A percentile compares a stretch with the other conserved stretches of the same genome.
These are phyloP conservation scores for Crocuta crocuta DNA, from an alignment of 2,113 vertebrate species.

Conservation along the genomic window DNA sequence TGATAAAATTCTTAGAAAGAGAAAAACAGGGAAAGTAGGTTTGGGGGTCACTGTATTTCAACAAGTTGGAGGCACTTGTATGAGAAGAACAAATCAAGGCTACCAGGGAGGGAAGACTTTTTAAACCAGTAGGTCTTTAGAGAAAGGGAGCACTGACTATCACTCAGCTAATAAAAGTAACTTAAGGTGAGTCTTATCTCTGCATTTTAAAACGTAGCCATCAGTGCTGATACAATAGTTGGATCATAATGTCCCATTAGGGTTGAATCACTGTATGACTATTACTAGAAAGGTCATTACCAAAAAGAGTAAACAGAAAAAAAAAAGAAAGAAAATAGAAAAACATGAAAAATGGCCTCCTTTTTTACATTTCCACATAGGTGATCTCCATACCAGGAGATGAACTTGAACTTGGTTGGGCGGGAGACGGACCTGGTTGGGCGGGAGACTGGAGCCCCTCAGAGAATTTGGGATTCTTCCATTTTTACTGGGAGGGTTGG, in stretches of 20 bases:
- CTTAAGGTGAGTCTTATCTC: neutral
- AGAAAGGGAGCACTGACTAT: neutral
- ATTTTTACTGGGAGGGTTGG: constrained; percentile 92
- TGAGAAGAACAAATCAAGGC: neutral
- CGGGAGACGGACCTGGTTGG: constrained; percentile 92
- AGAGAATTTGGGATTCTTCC: constrained; percentile 91
- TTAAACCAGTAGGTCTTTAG: neutral
- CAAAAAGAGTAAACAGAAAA: neutral
- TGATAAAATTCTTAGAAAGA: neutral
- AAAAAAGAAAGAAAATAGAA: neutral
- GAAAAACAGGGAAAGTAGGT: neutral
- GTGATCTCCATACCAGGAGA: constrained; percentile 90
- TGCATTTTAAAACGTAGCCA: neutral
- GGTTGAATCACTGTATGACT: neutral
- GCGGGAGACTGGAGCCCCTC: constrained; percentile 92
- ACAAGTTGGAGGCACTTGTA: neutral
- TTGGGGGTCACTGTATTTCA: neutral
- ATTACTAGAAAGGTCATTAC: neutral
- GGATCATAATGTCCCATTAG: neutral
- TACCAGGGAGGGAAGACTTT: neutral
- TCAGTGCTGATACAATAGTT: neutral
- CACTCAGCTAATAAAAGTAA: neutral
- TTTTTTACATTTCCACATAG: constrained; percentile 90
- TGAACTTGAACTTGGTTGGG: constrained; percentile 90
- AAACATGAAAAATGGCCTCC: constrained; percentile 89